Evolutionary conservation across 2,113 vertebrate species (phyloP).

Genomic region (Poeciliopsis prolifica): DNA sequence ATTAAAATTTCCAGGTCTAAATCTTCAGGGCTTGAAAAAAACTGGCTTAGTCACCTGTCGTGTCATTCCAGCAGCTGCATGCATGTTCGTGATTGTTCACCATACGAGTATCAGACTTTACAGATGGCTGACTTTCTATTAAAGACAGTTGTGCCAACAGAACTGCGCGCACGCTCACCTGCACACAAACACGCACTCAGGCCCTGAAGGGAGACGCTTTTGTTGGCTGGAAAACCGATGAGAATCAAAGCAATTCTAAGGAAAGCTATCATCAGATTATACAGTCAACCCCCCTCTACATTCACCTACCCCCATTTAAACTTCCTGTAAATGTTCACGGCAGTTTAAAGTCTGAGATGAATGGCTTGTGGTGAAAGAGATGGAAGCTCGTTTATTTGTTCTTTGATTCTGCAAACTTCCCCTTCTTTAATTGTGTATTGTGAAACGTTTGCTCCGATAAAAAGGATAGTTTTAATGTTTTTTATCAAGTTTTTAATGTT

Average conservation of each 20-base stretch:
- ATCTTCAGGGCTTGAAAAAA: not conserved
- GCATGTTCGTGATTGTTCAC: not conserved
- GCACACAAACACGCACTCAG: not conserved
- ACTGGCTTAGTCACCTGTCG: not conserved
- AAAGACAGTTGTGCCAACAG: not conserved
- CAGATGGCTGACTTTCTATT: not conserved
- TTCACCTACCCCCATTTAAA: not conserved
- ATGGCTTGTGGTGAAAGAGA: not conserved
- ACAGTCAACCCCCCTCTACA: not conserved
- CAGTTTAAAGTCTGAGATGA: too few species aligned
- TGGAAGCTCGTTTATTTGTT: not conserved
- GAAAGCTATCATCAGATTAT: conserved; percentile 25
- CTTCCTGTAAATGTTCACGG: conserved; percentile 7
- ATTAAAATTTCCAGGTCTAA: not conserved
- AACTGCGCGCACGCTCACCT: not conserved
- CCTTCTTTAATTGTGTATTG: not conserved
- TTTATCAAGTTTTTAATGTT: not conserved
- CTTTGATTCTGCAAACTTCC: not conserved
- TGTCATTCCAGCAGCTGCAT: not conserved
- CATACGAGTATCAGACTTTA: not conserved
- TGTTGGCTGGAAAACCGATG: not conserved
- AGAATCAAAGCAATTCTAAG: conserved; percentile 10
- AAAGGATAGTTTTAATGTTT: not conserved
- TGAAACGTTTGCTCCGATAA: not conserved
- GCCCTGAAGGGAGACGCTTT: not conserved